phyloP scores from a whole-genome alignment of 2,113 vertebrate genomes.

The Chunga burmeisteri region DNA sequence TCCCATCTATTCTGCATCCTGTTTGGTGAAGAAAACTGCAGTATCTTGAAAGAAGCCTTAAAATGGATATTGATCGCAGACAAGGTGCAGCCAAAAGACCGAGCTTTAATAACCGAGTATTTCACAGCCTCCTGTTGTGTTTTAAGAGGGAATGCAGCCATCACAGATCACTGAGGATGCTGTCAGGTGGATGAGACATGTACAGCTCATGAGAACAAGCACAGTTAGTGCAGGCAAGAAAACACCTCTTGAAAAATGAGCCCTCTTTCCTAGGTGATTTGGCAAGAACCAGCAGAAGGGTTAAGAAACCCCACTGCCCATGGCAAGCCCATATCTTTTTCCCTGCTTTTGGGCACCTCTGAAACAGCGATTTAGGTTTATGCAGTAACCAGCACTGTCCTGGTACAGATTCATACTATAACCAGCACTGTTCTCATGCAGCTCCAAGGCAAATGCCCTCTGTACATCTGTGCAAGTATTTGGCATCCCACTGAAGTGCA shows the following conservation, averaged over 20 bases:
- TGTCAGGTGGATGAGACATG: background rate
- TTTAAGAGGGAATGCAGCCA: background rate
- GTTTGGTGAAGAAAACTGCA: background rate
- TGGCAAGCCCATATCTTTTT: rapidly evolving
- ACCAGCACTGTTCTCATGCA: background rate
- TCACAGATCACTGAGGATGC: background rate
- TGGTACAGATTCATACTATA: background rate
- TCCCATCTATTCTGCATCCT: background rate
- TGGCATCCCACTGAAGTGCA: background rate
- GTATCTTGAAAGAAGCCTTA: background rate
- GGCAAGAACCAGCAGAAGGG: background rate
- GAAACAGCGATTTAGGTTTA: background rate
- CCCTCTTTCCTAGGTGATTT: background rate
- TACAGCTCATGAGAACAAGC: background rate
- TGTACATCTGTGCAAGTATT: background rate
- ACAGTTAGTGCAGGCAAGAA: background rate
- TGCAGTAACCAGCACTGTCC: rapidly evolving
- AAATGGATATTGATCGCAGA: background rate
- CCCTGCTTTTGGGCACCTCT: background rate
- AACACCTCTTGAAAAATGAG: background rate
- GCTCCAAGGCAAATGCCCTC: background rate
- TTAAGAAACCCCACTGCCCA: background rate
- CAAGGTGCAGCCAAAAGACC: background rate
- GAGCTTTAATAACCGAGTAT: background rate
- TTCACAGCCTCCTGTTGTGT: background rate